Percentiles rank a stretch among this genome's conserved stretches.
phyloP scores from a whole-genome alignment of 2,797 vertebrate genomes.

The Phylloscopus collybita region DNA sequence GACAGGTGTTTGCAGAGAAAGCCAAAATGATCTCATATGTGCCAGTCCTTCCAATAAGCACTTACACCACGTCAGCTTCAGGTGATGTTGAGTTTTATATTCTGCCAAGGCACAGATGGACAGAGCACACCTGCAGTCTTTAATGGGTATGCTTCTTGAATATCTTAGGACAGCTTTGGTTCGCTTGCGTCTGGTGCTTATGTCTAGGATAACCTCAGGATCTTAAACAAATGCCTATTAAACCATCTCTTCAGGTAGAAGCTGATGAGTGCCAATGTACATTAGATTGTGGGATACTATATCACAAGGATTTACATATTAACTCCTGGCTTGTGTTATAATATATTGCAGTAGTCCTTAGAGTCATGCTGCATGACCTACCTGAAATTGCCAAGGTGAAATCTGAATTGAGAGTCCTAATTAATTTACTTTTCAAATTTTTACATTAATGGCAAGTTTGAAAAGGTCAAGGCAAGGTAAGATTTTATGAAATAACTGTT shows the following conservation, averaged over 20 bases:
- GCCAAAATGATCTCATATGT: constrained; percentile 16
- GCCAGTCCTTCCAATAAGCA: background rate
- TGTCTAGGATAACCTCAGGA: background rate
- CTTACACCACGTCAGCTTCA: background rate
- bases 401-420: background rate
- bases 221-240: background rate
- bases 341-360: background rate
- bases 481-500: background rate
- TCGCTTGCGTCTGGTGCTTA: rapidly evolving
- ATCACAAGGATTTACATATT: background rate
- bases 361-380: background rate
- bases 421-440: background rate
- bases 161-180: background rate
- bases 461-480: background rate
- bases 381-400: background rate
- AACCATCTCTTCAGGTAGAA: background rate
- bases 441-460: background rate
- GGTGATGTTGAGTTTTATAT: background rate
- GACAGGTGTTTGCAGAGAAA: constrained; percentile 20
- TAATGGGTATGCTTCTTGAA: background rate
- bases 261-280: background rate
- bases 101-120: constrained; percentile 30
- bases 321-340: background rate
- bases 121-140: background rate
- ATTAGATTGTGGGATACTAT: background rate